Base-by-base conservation (phyloP, 1,140 invertebrate species). In the Bombus superbus region DNA sequence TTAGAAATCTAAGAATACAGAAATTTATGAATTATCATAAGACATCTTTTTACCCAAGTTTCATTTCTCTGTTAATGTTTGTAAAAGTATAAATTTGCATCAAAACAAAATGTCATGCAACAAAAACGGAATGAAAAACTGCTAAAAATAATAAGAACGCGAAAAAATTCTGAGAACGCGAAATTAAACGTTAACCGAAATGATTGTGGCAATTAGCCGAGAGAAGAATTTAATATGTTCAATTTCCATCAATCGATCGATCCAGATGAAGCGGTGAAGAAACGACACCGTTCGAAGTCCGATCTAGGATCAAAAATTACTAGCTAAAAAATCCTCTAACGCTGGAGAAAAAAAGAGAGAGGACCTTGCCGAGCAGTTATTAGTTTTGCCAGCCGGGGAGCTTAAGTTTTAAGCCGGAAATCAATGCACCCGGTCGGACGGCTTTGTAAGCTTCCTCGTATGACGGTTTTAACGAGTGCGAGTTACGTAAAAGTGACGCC, bases 321-420 rank as follows among this genome's bases (percentile, higher is more conserved):
- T 74, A 79, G 38, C 85, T 90, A 90, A 90, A 90, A 90, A 86
- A 90, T 88, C 89, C 83, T 83, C 89, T 90, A 90, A 90, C 83
- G 79, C 86, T 71, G 76, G 77, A 76, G 86, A 88, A 90, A 81
- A 68, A 82, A 18, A 86, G 77, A 83, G 71, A 73, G 74, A 53
- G 68, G 40, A 64, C 88, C 89, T 89, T 83, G 89, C 88, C 89
- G 86, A 90, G 88, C 88, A 91, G 90, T 91, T 91, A 91, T 91
- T 91, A 91, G 89, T 91, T 91, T 91, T 91, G 89, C 83, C 90
- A 91, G 90, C 80, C 83, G 86, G 89, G 78, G 76, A 79, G 89
- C 89, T 88, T 86, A 90, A 90, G 89, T 91, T 91, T 91, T 91
- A 91, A 91, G 89, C 89, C 89, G 89, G 89, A 91, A 91, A 91